Evolutionary conservation across 2,888 invertebrate species (phyloP), one percentile per base, ranked within the genome.

Genomic region (Ennomos erosarius): DNA sequence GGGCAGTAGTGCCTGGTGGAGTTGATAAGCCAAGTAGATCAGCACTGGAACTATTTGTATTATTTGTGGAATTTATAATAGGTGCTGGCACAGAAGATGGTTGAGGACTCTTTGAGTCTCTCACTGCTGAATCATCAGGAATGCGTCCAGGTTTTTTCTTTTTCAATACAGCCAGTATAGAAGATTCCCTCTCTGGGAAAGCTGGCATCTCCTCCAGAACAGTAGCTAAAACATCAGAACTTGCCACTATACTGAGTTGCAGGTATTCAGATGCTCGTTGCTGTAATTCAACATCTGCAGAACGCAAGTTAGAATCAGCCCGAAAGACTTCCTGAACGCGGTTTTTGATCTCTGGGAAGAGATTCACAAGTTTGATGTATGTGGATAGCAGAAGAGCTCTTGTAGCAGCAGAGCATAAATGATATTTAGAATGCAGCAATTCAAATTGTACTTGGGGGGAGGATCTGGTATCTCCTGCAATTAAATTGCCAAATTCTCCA

Each of bases 151-250:
- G 99, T 81, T 99, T 99, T 92, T 99, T 99, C 93, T 99, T 99
- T 92, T 99, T 99, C 76, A 99, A 93, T 68, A 99, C 99, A 52
- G 99, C 98, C 70, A 99, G 93, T 76, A 99, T 99, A 10, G 99
- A 99, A 62, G 99, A 99, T 90, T 99, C 99, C 70, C 99, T 94
- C 90, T 99, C 99, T 5, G 99, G 99, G 92, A 99, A 99, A 51
- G 99, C 99, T 65, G 99, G 99, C 99, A 99, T 99, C 93, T 99
- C 99, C 93, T 99, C 99, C 70, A 99, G 92, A 50, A 99, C 99
- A 51, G 99, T 99, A 26, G 99, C 99, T 94, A 99, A 92, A 59
- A 99, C 99, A 94, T 99, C 99, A 55, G 98, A 96, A 67, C 98
- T 98, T 35, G 99, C 98, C 64, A 99, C 97, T 79, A 98, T 97